phyloP scores from a whole-genome alignment of 1,140 invertebrate genomes.

The Adoxophyes honmai region DNA sequence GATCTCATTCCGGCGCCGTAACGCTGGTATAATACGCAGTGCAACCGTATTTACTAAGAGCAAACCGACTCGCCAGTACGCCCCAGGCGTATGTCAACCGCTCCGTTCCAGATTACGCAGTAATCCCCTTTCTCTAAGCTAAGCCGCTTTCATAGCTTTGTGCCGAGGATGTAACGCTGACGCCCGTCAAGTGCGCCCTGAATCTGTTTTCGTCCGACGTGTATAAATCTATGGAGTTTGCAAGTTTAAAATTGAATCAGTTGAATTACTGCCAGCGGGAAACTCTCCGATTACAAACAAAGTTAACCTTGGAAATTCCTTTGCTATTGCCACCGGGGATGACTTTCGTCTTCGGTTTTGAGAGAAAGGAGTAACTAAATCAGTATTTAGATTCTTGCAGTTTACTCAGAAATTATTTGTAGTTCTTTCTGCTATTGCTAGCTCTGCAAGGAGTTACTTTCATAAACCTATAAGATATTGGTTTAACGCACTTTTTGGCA shows the following conservation, averaged over 20 bases:
- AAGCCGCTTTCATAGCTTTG: slow-evolving; percentile 70
- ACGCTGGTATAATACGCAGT: slow-evolving; percentile 9
- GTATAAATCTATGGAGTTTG: slow-evolving; percentile 18
- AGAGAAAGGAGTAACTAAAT: too few relatives aligned
- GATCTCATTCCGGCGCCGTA: neutral
- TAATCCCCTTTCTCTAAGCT: slow-evolving; percentile 64
- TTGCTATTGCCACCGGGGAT: too few relatives aligned
- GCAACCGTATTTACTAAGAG: slow-evolving; percentile 33
- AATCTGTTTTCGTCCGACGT: slow-evolving; percentile 51
- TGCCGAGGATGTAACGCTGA: slow-evolving; percentile 55
- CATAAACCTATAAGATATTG: too few relatives aligned
- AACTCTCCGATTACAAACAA: too few relatives aligned
- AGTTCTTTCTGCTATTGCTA: too few relatives aligned
- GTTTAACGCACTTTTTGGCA: too few relatives aligned
- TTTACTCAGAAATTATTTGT: too few relatives aligned
- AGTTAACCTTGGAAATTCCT: too few relatives aligned
- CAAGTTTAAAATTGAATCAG: slow-evolving; percentile 4
- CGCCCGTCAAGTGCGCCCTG: slow-evolving; percentile 61
- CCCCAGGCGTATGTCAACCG: slow-evolving; percentile 67
- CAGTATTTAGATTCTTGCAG: too few relatives aligned
- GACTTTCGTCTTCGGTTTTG: too few relatives aligned
- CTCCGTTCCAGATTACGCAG: slow-evolving; percentile 61
- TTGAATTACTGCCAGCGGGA: too few relatives aligned
- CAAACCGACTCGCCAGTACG: slow-evolving; percentile 35
- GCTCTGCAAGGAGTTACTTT: too few relatives aligned